A percentile compares a stretch with the other conserved stretches of the same genome.
These are phyloP conservation scores for Tipula confusa DNA, from an alignment of 2,888 invertebrate species.

Conservation along the genomic window DNA sequence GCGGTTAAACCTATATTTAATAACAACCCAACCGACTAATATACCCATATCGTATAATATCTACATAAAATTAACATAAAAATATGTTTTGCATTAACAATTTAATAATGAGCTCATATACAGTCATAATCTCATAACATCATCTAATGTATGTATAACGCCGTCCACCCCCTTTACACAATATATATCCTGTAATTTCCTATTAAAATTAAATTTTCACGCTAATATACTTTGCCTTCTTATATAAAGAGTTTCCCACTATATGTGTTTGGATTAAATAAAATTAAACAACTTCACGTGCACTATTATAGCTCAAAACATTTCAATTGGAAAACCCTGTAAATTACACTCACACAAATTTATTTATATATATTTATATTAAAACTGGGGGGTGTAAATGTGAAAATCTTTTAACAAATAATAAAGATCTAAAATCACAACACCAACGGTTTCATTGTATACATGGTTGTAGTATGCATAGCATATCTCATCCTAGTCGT, in stretches of 20 bases:
- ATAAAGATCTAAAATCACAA: slow-evolving; percentile 16
- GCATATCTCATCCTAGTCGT: not conserved
- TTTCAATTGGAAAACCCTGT: too few relatives aligned
- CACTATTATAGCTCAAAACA: too few relatives aligned
- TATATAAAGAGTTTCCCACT: too few relatives aligned
- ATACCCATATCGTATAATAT: slow-evolving; percentile 7
- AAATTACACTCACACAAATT: too few relatives aligned
- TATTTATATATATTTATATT: not conserved
- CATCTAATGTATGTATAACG: not conserved
- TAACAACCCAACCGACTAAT: not conserved
- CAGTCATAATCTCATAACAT: not conserved
- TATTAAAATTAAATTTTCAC: slow-evolving; percentile 25
- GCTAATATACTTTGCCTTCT: slow-evolving; percentile 8
- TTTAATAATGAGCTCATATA: not conserved
- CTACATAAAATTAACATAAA: slow-evolving; percentile 20
- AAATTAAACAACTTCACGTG: too few relatives aligned
- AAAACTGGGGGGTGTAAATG: not conserved
- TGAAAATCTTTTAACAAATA: slow-evolving; percentile 1
- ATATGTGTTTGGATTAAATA: too few relatives aligned
- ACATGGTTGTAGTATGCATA: not conserved
- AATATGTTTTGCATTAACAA: slow-evolving; percentile 3
- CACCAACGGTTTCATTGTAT: not conserved
- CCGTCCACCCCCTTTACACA: not conserved
- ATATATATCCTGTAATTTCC: not conserved
- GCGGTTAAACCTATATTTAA: not conserved